Percentiles rank a stretch among this genome's conserved stretches.
Evolutionary conservation across 1,140 invertebrate species (phyloP).

Genomic region (Tetramorium parvispinum): DNA sequence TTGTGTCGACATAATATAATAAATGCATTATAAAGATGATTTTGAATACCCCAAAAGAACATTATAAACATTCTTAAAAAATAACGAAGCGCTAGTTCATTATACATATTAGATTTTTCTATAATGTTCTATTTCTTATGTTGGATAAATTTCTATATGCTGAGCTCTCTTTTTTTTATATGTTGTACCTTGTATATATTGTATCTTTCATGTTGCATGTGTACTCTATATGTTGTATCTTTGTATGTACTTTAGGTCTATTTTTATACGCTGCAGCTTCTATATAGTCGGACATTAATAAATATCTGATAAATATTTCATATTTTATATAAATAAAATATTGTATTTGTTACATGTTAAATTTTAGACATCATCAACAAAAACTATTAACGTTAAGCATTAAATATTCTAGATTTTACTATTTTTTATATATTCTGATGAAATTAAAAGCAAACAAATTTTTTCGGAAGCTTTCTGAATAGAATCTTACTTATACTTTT

Average conservation of each 20-base stretch:
- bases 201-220: not conserved
- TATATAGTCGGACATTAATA: not conserved
- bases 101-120: not conserved
- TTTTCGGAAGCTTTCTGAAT: not conserved
- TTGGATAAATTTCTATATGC: constrained; percentile 1
- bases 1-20: constrained; percentile 44
- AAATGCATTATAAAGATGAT: constrained; percentile 64
- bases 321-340: constrained; percentile 1
- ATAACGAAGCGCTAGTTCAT: not conserved
- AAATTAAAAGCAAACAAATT: not conserved
- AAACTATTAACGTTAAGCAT: not conserved
- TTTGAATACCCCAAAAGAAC: constrained; percentile 40
- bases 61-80: constrained; percentile 37
- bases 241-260: constrained; percentile 1
- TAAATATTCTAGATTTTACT: not conserved
- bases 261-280: not conserved
- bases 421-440: not conserved
- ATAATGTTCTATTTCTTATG: not conserved
- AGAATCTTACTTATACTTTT: not conserved
- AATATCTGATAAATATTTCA: not conserved
- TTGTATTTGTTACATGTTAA: not conserved
- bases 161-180: not conserved
- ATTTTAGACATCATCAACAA: not conserved
- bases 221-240: not conserved
- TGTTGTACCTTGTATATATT: not conserved